Conservation (phyloP, 2,113 vertebrate genomes). For the Hyla sarda region DNA sequence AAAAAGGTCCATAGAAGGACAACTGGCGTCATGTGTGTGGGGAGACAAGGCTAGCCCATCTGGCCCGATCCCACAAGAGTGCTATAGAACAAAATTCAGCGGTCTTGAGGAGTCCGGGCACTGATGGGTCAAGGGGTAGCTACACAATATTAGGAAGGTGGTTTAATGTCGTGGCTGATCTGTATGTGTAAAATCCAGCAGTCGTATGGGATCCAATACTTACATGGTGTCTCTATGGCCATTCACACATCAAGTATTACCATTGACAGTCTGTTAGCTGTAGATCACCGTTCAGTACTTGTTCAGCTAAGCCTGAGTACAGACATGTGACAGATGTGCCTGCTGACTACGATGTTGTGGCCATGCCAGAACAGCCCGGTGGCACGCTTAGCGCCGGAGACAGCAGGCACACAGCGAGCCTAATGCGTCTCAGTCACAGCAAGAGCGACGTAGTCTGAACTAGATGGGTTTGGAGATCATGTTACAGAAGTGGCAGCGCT, state of each 20-base stretch:
- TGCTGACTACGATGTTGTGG: not conserved
- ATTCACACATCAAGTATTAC: conserved; percentile 3
- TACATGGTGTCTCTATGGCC: not conserved
- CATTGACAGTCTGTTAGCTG: not conserved
- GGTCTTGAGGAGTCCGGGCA: too few species aligned
- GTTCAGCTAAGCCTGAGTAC: not conserved
- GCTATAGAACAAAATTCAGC: too few species aligned
- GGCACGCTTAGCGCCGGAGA: not conserved
- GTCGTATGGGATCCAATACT: not conserved
- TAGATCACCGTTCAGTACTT: not conserved
- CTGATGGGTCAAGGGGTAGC: too few species aligned
- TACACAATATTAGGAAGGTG: too few species aligned
- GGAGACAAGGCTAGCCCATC: too few species aligned
- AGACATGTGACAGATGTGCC: conserved; percentile 1
- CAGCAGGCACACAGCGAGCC: not conserved
- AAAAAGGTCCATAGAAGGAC: too few species aligned
- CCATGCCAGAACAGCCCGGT: not conserved
- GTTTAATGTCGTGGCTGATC: too few species aligned
- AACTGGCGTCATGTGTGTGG: too few species aligned
- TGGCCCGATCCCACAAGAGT: too few species aligned
- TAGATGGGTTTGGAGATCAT: conserved; percentile 3
- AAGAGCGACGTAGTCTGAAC: not conserved
- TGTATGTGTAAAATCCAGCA: not conserved
- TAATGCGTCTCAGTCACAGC: conserved; percentile 6
- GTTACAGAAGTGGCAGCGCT: conserved; percentile 33